Evolutionary conservation across 2,113 vertebrate genomes (phyloP), one percentile per base, ranked within the genome.

Genomic region (Regulus satrapa): DNA sequence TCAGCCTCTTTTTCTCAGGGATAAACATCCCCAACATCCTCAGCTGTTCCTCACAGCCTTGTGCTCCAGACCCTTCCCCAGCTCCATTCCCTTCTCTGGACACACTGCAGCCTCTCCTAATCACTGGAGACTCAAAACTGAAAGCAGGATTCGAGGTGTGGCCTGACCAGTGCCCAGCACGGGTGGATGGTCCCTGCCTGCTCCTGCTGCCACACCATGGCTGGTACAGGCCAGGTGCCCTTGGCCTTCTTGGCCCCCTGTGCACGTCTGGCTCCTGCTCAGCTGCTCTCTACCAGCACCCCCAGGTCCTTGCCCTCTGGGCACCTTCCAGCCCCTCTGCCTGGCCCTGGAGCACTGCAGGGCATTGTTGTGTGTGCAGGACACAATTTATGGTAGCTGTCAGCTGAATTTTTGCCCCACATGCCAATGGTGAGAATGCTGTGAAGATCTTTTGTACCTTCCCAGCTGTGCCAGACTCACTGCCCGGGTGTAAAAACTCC

Each of bases 381-480:
- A 71, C 46, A 34, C 0, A 0, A 61, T 61, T 41, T 55, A 34
- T 0, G 3, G 49, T 43, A 49, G 43, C 12, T 32, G 28, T 29
- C 51, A 48, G 38, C 18, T 67, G 34, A 52, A 46, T 78, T 77
- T 75, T 21, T 41, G 75, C 48, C n/a, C 69, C 52, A 34, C 14
- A 4, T 40, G 20, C 43, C 82, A 88, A 17, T 10, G 29, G 26
- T 14, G 4, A 9, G 36, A 61, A 32, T 18, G 7, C 26, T 55
- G 29, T 51, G 48, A 67, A 59, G 51, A 61, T 79, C 36, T 87
- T 82, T 28, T 29, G 10, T 18, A 63, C 31, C 26, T 34, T 66
- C 34, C 15, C 16, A 68, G 36, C 54, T 31, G 8, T 34, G 45
- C 18, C 16, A 38, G 38, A 21, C 64, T 43, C 46, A 21, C 26